Evolutionary conservation across 2,888 invertebrate species (phyloP).

Genomic region (Perithous albicinctus): DNA sequence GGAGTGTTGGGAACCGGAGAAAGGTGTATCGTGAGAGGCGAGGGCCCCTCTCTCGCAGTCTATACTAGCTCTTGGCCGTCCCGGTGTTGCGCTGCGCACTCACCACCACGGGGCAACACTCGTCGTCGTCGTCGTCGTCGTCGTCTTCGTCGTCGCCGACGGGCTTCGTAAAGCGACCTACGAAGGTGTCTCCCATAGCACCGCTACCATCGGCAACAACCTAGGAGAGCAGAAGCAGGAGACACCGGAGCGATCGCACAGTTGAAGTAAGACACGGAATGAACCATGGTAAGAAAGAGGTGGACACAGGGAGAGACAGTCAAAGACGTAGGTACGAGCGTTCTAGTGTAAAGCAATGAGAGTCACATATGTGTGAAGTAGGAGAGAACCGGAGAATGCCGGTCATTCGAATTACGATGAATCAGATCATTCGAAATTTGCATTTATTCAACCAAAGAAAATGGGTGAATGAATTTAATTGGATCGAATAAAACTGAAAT

Average conservation of each 20-base stretch:
- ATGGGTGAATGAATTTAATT: no score
- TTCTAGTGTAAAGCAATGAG: slow-evolving; percentile 4
- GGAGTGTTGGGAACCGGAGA: slow-evolving; percentile 79
- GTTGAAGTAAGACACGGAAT: slow-evolving; percentile 12
- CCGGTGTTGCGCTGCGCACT: slow-evolving; percentile 38
- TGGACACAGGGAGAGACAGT: slow-evolving; percentile 4
- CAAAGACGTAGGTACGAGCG: background rate
- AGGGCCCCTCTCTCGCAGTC: slow-evolving; percentile 60
- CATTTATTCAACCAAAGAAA: no score
- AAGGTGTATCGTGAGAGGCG: slow-evolving; percentile 74
- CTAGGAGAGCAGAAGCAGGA: background rate
- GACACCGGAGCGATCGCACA: slow-evolving; percentile 3
- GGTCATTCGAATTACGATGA: no score
- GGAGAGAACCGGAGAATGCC: no score
- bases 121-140: slow-evolving; percentile 40
- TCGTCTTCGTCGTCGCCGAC: slow-evolving; percentile 18
- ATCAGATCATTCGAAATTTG: no score
- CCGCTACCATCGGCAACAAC: slow-evolving; percentile 25
- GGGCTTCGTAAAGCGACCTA: slow-evolving; percentile 49
- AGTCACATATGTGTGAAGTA: slow-evolving; percentile 2
- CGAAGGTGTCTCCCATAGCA: slow-evolving; percentile 9
- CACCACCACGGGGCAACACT: slow-evolving; percentile 43
- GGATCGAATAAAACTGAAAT: no score
- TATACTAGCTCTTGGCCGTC: slow-evolving; percentile 23
- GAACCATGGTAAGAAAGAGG: background rate